phyloP scores from a whole-genome alignment of 2,797 vertebrate species.

The Clarias laeviceps region DNA sequence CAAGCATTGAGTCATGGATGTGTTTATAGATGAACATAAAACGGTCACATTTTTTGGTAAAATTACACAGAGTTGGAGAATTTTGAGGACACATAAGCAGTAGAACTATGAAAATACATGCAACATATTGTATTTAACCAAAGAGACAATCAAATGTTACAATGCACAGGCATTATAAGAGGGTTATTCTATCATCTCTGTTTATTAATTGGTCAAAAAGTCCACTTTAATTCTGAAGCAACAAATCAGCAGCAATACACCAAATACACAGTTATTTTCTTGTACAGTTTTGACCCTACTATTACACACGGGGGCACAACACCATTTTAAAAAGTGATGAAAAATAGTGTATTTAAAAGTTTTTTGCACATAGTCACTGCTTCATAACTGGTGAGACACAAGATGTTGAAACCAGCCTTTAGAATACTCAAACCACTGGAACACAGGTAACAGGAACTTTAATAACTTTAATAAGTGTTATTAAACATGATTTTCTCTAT shows the following conservation, averaged over 20 bases:
- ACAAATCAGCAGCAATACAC: not conserved
- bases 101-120: not conserved
- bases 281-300: not conserved
- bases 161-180: not conserved
- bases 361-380: not conserved
- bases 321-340: not conserved
- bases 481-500: conserved; percentile 10
- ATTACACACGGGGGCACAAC: not conserved
- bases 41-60: not conserved
- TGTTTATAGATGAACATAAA: not conserved
- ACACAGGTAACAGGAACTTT: not conserved
- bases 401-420: not conserved
- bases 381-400: not conserved
- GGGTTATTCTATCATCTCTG: not conserved
- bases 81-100: not conserved
- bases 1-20: not conserved
- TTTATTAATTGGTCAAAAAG: not conserved
- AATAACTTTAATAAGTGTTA: conserved; percentile 3
- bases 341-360: not conserved
- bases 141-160: not conserved
- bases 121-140: not conserved
- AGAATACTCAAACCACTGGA: not conserved
- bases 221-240: not conserved
- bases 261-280: not conserved
- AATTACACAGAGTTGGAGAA: too few species aligned